Percentiles rank a stretch among this genome's conserved stretches.
These are phyloP conservation scores for Drosophila malerkotliana DNA, from an alignment of 1,140 invertebrate genomes.

Conservation along the genomic window DNA sequence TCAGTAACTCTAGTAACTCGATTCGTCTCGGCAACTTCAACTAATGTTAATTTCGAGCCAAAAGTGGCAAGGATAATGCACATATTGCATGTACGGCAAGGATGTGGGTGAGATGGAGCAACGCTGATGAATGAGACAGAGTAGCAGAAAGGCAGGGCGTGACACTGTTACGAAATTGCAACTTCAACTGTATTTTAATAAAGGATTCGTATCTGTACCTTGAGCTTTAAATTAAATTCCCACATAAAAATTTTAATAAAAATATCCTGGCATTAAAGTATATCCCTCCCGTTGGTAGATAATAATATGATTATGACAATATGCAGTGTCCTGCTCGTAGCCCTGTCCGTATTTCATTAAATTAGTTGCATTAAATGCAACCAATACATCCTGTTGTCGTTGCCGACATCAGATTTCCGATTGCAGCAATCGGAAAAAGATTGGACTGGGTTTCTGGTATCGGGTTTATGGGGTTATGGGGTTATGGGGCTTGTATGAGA, in stretches of 20 bases:
- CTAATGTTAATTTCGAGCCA: constrained; percentile 38
- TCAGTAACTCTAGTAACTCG: constrained; percentile 49
- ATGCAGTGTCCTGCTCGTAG: not conserved
- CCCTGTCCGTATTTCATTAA: constrained; percentile 25
- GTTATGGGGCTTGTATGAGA: not conserved
- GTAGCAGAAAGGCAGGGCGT: constrained; percentile 21
- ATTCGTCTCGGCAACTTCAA: constrained; percentile 9
- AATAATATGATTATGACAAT: constrained; percentile 12
- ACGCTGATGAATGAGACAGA: constrained; percentile 61
- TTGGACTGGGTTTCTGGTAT: not conserved
- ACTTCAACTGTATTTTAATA: constrained; percentile 71
- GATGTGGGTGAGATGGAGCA: constrained; percentile 55
- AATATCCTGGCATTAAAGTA: not conserved
- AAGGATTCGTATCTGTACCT: constrained; percentile 5
- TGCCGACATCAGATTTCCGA: constrained; percentile 43
- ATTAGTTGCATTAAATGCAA: constrained; percentile 61
- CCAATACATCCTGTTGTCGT: constrained; percentile 43
- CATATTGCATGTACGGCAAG: constrained; percentile 48
- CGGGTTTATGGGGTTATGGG: too few relatives aligned
- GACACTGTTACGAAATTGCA: constrained; percentile 44
- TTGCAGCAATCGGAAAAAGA: constrained; percentile 52
- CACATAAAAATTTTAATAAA: not conserved
- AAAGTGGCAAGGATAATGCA: constrained; percentile 26
- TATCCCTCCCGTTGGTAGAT: not conserved
- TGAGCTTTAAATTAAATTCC: too few relatives aligned